Evolutionary conservation across 2,888 invertebrate genomes (phyloP), one percentile per base, ranked within the genome.

Genomic region (Pandemis corylana): DNA sequence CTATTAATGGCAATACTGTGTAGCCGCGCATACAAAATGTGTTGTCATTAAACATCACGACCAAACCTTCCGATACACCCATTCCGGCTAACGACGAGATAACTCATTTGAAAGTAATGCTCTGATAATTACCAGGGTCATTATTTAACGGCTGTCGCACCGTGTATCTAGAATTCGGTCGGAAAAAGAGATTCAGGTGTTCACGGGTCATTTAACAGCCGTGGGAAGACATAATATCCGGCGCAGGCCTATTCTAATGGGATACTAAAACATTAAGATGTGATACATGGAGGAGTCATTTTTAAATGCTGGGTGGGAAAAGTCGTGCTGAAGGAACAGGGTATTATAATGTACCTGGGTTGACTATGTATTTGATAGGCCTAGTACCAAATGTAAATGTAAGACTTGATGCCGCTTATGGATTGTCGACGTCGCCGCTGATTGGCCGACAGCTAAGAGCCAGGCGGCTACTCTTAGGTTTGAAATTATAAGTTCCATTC

Each of bases 131-230:
- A 65, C 44, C 56, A 63, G 41, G 5, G 73, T 13, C 42, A 65
- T 69, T 69, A 68, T 68, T 69, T 41, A n/a, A 3, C n/a, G 28
- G 41, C 15, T 49, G 65, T 36, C 15, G 15, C 9, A 5, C 7
- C 49, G 2, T 64, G 59, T 67, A 72, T 62, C 56, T 61, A 62
- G 62, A 44, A 56, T 64, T 63, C 12, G 28, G 28, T 13, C 36
- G 13, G 59, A 42, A 68, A 75, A 76, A 72, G 49, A 44, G 46
- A 59, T 65, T 72, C 59, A 72, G 74, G 70, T 76, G 76, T 68
- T 76, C 51, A 67, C 75, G 66, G 64, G 71, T 71, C 75, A 75
- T 76, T 76, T 72, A 76, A 66, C 76, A 64, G 49, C 62, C 68
- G 20, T 56, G 63, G 28, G 62, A 59, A 41, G 64, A 69, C 66